phyloP scores from a whole-genome alignment of 2,888 invertebrate genomes.

The Hydrotaea diabolus region DNA sequence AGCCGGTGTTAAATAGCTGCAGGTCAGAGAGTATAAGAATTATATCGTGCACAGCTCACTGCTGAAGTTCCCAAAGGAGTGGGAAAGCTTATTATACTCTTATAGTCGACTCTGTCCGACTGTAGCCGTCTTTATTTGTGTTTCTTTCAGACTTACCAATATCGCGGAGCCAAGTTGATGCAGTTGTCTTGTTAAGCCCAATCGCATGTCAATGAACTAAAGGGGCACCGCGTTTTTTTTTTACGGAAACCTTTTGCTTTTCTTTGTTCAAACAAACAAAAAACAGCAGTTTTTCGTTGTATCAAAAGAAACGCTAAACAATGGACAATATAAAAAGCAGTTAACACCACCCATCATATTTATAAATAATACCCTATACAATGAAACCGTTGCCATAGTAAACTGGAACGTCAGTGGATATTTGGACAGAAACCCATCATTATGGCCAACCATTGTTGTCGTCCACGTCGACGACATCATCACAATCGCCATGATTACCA shows the following conservation, averaged over 20 bases:
- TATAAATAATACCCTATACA: neutral
- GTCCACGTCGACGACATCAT: neutral
- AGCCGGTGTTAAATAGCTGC: no score
- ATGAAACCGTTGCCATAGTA: neutral
- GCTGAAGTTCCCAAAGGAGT: no score
- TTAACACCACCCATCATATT: neutral
- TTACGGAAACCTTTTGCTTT: neutral
- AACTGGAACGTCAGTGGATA: neutral
- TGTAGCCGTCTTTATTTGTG: no score
- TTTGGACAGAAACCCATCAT: neutral
- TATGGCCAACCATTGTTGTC: no score
- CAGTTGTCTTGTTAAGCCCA: neutral
- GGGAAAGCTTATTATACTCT: no score
- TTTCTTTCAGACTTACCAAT: no score
- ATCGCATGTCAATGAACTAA: neutral
- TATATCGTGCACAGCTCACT: no score
- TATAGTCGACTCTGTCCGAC: no score
- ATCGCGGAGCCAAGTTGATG: no score
- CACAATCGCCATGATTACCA: neutral
- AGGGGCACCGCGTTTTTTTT: neutral
- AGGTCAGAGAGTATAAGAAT: no score
- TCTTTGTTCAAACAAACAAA: conserved; percentile 5
- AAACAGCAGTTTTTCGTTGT: no score
- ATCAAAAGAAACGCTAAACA: neutral
- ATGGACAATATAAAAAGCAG: neutral